phyloP scores from a whole-genome alignment of 1,140 invertebrate species.

The Capitella teleta region DNA sequence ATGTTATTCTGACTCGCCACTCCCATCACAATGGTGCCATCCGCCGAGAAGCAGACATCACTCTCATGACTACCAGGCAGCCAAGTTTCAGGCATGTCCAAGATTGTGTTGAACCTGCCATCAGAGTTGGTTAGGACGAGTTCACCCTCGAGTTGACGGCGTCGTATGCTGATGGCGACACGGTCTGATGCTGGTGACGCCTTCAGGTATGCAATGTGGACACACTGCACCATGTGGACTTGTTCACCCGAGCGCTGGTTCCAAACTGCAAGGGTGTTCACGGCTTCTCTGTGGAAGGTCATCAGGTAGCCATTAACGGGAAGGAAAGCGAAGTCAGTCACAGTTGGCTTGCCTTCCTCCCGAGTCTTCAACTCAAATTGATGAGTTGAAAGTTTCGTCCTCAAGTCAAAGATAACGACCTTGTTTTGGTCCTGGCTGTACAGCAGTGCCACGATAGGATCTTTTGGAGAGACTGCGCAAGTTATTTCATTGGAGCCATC shows the following conservation, averaged over 20 bases:
- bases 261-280: slow-evolving; percentile 9
- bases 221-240: not conserved
- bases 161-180: slow-evolving; percentile 3
- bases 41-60: slow-evolving; percentile 6
- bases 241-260: slow-evolving; percentile 3
- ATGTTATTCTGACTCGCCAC: not conserved
- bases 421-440: slow-evolving; percentile 1
- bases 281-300: slow-evolving; percentile 4
- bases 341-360: not conserved
- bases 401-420: slow-evolving; percentile 6
- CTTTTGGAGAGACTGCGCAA: slow-evolving; percentile 2
- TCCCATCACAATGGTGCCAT: slow-evolving; percentile 8
- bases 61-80: not conserved
- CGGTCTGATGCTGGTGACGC: slow-evolving; percentile 8
- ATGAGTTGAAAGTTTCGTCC: not conserved
- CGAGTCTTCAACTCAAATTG: not conserved
- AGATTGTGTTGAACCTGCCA: not conserved
- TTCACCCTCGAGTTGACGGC: not conserved
- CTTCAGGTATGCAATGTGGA: not conserved
- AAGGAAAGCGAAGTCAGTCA: slow-evolving; percentile 8
- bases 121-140: slow-evolving; percentile 8
- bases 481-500: not conserved
- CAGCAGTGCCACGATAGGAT: not conserved
- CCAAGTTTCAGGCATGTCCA: slow-evolving; percentile 4
- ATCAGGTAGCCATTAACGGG: slow-evolving; percentile 4